Percentiles rank a stretch among this genome's conserved stretches.
These are phyloP conservation scores for Rhabdornis inornatus DNA, from an alignment of 2,113 vertebrate genomes.

Conservation along the genomic window DNA sequence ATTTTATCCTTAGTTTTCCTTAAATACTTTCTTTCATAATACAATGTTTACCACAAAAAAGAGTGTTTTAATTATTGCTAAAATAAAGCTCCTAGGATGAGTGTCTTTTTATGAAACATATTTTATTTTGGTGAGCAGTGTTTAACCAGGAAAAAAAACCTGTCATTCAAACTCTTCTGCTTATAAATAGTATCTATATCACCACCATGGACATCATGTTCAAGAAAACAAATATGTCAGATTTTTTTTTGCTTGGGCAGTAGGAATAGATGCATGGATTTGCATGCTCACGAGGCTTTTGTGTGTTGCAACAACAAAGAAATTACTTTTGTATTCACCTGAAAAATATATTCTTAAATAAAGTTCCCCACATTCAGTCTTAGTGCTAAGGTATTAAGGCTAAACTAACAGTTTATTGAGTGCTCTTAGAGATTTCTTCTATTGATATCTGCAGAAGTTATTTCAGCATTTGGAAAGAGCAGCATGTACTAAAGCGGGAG, in stretches of 20 bases:
- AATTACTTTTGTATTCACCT: neutral
- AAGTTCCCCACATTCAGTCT: neutral
- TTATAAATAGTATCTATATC: neutral
- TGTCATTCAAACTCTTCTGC: neutral
- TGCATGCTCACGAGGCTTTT: neutral
- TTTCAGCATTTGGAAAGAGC: neutral
- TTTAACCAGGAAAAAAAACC: neutral
- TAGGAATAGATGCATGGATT: neutral
- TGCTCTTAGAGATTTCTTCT: neutral
- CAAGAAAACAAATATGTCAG: neutral
- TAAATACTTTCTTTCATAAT: neutral
- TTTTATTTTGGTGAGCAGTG: neutral
- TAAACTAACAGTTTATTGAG: neutral
- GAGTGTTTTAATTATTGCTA: neutral
- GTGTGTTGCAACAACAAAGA: neutral
- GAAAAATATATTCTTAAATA: neutral
- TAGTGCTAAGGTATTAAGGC: neutral
- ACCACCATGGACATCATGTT: accelerated
- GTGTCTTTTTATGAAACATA: neutral
- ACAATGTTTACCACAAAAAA: neutral
- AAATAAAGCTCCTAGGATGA: neutral
- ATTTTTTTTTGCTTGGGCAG: neutral
- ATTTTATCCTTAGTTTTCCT: neutral
- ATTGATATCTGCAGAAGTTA: neutral
- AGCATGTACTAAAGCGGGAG: neutral